Evolutionary conservation across 2,113 vertebrate species (phyloP).

Genomic region (Boulengerochromis microlepis): DNA sequence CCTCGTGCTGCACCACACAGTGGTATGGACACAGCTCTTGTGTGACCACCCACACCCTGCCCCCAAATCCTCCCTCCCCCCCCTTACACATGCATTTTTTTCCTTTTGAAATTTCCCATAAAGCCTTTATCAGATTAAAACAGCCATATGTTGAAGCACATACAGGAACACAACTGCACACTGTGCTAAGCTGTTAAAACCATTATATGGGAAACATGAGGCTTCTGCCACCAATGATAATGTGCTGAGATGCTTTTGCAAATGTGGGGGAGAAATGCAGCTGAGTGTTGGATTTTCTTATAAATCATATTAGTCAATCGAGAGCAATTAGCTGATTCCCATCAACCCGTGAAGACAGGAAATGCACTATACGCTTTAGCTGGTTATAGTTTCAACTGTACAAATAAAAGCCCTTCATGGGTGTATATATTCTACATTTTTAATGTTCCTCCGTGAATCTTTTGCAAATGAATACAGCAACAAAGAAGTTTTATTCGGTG

Average conservation of each 20-base stretch:
- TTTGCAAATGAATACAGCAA: background rate
- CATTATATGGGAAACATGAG: conserved; percentile 1
- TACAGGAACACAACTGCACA: background rate
- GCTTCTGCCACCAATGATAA: background rate
- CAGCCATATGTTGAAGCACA: conserved; percentile 9
- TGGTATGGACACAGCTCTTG: conserved; percentile 16
- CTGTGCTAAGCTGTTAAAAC: conserved; percentile 24
- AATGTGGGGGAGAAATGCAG: background rate
- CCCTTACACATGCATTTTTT: background rate
- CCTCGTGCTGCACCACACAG: background rate
- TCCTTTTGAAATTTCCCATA: conserved; percentile 6
- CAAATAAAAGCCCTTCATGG: background rate
- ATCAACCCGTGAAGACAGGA: background rate
- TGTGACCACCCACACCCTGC: background rate
- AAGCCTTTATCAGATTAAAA: conserved; percentile 32
- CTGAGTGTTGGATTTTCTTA: background rate
- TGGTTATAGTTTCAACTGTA: background rate
- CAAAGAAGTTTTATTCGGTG: background rate
- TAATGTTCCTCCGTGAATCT: background rate
- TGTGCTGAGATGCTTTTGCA: background rate
- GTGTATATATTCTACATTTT: background rate
- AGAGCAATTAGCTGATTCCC: background rate
- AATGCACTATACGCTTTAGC: background rate
- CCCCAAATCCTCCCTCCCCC: background rate
- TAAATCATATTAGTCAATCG: background rate